Evolutionary conservation across 2,113 vertebrate species (phyloP).

Genomic region (Leiothrix lutea): DNA sequence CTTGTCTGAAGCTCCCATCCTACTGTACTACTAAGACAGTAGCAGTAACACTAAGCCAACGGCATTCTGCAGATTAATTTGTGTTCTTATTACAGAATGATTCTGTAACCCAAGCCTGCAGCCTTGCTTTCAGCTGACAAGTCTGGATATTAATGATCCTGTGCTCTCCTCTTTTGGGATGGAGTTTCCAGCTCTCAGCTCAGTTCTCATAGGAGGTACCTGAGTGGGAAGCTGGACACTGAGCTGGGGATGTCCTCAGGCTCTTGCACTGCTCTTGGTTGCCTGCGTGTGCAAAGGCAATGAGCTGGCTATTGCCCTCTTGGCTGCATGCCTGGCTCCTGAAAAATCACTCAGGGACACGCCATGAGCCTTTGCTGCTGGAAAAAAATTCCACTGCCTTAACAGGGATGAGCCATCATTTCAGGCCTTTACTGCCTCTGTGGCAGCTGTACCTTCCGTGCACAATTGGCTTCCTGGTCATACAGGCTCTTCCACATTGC

Average conservation of each 20-base stretch:
- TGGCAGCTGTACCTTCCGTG: not conserved
- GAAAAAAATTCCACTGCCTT: not conserved
- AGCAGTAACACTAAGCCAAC: not conserved
- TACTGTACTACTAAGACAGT: accelerated
- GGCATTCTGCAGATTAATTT: not conserved
- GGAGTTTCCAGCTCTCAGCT: not conserved
- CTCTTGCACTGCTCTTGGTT: not conserved
- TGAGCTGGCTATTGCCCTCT: not conserved
- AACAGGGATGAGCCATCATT: not conserved
- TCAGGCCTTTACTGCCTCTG: not conserved
- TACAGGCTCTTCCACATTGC: not conserved
- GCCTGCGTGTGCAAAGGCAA: not conserved
- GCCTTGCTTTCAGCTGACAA: not conserved
- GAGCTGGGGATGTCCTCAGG: not conserved
- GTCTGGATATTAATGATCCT: accelerated
- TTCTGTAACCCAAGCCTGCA: not conserved
- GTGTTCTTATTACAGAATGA: not conserved
- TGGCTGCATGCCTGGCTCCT: not conserved
- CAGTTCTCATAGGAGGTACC: not conserved
- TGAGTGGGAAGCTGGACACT: not conserved
- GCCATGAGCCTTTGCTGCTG: not conserved
- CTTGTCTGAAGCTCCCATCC: not conserved
- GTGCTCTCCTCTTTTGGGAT: not conserved
- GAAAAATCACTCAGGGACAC: not conserved
- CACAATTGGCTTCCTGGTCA: not conserved